These are phyloP conservation scores for Danio rerio DNA, from an alignment of 2,113 vertebrate species.

Conservation along the genomic window DNA sequence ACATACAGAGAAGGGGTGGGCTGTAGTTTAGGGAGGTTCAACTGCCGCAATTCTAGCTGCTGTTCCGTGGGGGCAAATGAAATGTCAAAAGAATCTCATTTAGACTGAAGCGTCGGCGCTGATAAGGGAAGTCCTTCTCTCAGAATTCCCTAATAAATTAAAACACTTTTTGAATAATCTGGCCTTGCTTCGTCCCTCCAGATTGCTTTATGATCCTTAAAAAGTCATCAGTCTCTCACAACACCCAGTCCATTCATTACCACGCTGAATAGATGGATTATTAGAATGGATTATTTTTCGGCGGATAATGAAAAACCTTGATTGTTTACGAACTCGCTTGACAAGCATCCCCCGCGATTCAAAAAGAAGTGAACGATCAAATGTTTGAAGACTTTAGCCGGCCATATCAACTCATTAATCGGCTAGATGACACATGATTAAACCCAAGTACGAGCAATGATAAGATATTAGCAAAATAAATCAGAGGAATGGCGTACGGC, in stretches of 20 bases:
- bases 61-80: constrained; percentile 62
- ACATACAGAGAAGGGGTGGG: constrained; percentile 28
- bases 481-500: constrained; percentile 9
- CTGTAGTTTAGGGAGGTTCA: background rate
- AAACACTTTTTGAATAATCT: constrained; percentile 74
- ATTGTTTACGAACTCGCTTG: constrained; percentile 46
- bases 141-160: constrained; percentile 74
- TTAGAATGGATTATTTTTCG: constrained; percentile 68
- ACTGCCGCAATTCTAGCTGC: constrained; percentile 40
- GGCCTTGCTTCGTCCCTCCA: constrained; percentile 63
- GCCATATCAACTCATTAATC: constrained; percentile 34
- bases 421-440: constrained; percentile 37
- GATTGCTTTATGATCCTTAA: constrained; percentile 75
- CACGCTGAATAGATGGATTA: constrained; percentile 59
- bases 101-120: constrained; percentile 65
- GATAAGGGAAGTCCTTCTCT: constrained; percentile 69
- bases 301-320: constrained; percentile 61
- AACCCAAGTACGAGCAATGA: constrained; percentile 13
- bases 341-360: constrained; percentile 3
- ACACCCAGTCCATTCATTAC: constrained; percentile 65
- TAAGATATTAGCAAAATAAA: constrained; percentile 28
- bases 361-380: constrained; percentile 27
- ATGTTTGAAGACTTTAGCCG: constrained; percentile 25
- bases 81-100: constrained; percentile 69
- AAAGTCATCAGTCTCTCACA: constrained; percentile 71